Base-by-base conservation (phyloP, 2,888 invertebrate species). In the Pachydiplax longipennis region DNA sequence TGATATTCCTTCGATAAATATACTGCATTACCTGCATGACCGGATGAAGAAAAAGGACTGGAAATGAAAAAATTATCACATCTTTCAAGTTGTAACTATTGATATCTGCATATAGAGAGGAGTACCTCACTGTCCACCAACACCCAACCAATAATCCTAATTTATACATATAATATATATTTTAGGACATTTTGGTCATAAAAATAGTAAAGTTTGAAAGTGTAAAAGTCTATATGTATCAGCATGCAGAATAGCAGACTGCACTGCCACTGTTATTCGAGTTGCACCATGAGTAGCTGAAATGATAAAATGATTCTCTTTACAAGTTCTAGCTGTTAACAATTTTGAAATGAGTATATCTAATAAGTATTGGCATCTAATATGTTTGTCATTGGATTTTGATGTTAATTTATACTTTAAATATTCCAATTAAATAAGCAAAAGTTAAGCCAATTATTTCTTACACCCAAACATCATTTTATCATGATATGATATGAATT, bases 221-320 rank as follows among this genome's bases (percentile, higher is more conserved):
- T 73, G 31, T 73, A 73, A 18, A 53, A 73, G 31, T 44, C 31
- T 37, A 10, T 2, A 37, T 61, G 61, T n/a, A 37, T 12, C 48
- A 87, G 87, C 87, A 87, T 87, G 87, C 87, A 87, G 61, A 37
- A 65, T 65, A 87, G 87, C 87, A 87, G 87, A 87, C 87, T 87
- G 87, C 87, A 87, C 35, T 12, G 35, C 37, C 58, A 58, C 58
- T 87, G 37, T 61, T 87, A 37, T 87, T 18, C 22, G 37, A 87
- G 13, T 61, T 87, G 65, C 87, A 87, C 61, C 40, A 61, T 61
- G 61, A 65, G 37, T 87, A 87, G 87, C 58, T 35, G 35, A 35
- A 31, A 87, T 61, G 37, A 25, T 87, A 37, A 61, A 58, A 87
- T 87, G 15, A 58, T 35, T 25, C 61, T 37, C 22, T 87, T 25